phyloP scores from a whole-genome alignment of 1,140 invertebrate species.

The Drosophila kepulauana region DNA sequence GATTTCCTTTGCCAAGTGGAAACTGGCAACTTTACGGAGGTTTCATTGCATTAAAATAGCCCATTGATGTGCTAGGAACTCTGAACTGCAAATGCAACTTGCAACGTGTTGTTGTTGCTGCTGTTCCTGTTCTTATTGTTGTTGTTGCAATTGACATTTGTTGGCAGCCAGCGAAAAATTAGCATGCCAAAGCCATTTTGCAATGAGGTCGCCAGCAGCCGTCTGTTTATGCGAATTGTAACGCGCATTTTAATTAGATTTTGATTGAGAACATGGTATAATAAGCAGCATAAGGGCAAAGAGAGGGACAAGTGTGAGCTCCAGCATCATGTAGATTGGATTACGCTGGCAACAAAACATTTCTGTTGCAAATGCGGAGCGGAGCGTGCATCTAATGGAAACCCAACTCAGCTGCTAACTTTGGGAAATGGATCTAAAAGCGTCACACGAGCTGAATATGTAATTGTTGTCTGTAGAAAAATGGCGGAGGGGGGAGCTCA shows the following conservation, averaged over 20 bases:
- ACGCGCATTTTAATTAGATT: constrained; percentile 76
- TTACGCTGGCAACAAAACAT: constrained; percentile 10
- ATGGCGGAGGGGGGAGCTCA: neutral
- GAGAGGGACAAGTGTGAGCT: neutral
- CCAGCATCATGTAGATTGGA: constrained; percentile 18
- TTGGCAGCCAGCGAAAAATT: constrained; percentile 54
- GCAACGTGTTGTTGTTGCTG: constrained; percentile 7
- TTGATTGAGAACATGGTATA: constrained; percentile 37
- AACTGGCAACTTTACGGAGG: constrained; percentile 30
- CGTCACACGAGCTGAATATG: constrained; percentile 40
- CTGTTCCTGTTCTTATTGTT: constrained; percentile 23
- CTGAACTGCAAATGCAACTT: constrained; percentile 13
- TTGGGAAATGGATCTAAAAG: constrained; percentile 45
- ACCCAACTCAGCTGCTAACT: constrained; percentile 1
- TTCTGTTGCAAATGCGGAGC: constrained; percentile 2
- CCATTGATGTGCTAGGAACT: constrained; percentile 38
- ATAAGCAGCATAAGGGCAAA: neutral
- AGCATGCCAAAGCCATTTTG: constrained; percentile 58
- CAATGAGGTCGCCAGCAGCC: constrained; percentile 49
- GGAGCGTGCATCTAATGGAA: constrained; percentile 18
- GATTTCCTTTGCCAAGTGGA: constrained; percentile 60
- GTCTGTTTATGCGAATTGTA: constrained; percentile 64
- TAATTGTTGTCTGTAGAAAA: constrained; percentile 3
- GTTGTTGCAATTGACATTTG: constrained; percentile 65
- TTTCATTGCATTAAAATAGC: constrained; percentile 67